phyloP scores from a whole-genome alignment of 1,140 invertebrate genomes.

The Lanistes nyassanus region DNA sequence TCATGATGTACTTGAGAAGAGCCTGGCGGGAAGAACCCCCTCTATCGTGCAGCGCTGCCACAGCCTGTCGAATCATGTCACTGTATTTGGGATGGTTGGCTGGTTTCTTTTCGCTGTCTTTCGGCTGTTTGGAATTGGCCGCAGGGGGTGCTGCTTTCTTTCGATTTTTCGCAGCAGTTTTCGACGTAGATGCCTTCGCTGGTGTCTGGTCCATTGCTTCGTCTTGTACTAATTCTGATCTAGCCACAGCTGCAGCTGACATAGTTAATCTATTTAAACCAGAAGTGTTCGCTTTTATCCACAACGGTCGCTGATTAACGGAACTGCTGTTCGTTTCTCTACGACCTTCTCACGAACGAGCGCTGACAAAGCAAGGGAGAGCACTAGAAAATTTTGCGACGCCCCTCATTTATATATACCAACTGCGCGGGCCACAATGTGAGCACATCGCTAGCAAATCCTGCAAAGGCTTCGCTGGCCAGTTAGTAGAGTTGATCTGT shows the following conservation, averaged over 20 bases:
- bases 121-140: neutral
- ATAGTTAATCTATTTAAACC: neutral
- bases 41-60: constrained; percentile 44
- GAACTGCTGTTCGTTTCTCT: too few species aligned
- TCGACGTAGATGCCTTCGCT: too few species aligned
- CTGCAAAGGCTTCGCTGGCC: neutral
- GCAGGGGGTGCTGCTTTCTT: neutral
- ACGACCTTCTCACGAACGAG: too few species aligned
- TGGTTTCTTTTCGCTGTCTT: constrained; percentile 8
- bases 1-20: constrained; percentile 63
- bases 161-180: neutral
- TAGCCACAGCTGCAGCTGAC: neutral
- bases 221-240: neutral
- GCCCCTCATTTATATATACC: neutral
- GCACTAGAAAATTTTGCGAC: neutral
- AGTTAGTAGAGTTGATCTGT: neutral
- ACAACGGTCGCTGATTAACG: too few species aligned
- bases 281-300: neutral
- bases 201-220: too few species aligned
- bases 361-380: neutral
- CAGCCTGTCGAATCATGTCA: constrained; percentile 43
- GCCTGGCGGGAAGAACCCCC: constrained; percentile 61
- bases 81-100: constrained; percentile 44
- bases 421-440: neutral
- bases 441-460: neutral